Conservation (phyloP, 2,888 invertebrate genomes). For the Diloba caeruleocephala region DNA sequence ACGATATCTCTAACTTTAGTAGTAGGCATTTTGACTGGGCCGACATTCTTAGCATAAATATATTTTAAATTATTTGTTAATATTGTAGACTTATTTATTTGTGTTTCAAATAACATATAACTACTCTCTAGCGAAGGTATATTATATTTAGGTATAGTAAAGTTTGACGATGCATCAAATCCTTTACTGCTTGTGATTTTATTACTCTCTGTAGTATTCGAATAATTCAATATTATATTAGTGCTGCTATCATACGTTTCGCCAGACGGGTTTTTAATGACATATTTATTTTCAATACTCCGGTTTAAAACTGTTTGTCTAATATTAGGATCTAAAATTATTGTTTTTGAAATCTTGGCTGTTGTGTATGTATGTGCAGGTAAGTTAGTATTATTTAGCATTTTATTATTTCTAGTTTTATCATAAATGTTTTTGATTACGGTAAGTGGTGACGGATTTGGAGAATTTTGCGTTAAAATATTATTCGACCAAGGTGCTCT, state of each 20-base stretch:
- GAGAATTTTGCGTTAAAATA: not conserved
- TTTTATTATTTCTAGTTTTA: too few species aligned
- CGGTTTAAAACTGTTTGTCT: not conserved
- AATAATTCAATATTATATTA: not conserved
- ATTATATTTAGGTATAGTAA: not conserved
- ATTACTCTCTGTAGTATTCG: not conserved
- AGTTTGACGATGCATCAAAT: not conserved
- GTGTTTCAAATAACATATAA: not conserved
- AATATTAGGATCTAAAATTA: constrained; percentile 11
- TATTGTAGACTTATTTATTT: not conserved
- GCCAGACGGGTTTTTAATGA: not conserved
- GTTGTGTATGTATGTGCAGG: not conserved
- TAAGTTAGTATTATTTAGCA: too few species aligned
- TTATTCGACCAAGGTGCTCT: not conserved
- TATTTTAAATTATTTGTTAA: not conserved
- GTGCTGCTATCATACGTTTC: not conserved
- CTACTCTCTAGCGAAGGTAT: not conserved
- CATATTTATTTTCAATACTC: not conserved
- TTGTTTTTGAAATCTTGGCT: not conserved
- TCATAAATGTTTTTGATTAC: not conserved
- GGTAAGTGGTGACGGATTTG: not conserved
- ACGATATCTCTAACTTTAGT: not conserved
- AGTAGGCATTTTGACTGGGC: not conserved
- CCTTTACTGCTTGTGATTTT: not conserved
- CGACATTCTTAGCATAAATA: not conserved